Base-by-base conservation (phyloP, 2,888 invertebrate species). In the Cerceris ruficornis region DNA sequence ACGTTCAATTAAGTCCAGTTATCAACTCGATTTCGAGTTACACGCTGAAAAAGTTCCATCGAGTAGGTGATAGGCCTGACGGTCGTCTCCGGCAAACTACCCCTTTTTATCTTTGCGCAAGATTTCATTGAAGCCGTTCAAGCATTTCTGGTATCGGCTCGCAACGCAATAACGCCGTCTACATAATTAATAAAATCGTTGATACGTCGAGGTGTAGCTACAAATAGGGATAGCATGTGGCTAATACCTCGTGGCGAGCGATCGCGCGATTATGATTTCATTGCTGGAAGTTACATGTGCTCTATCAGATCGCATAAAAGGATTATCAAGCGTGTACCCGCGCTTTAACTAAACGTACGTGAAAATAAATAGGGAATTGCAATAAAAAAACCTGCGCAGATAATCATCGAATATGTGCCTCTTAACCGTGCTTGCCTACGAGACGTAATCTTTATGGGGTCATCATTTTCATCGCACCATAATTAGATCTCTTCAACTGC, bases 211-310 rank as follows among this genome's bases (percentile, higher is more conserved):
- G 87, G 85, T 80, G 78, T 85, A 86, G 80, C 77, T 87, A 87
- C 86, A 89, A 89, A 90, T 87, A 85, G 84, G 87, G 80, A 84
- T 88, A 84, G 88, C 88, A 88, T 89, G 90, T 81, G 82, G 87
- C 86, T 90, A 89, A 89, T 89, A 87, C 86, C 74, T 85, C 83
- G 86, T 85, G 86, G 77, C 77, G 80, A 62, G 75, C 84, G 87
- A 89, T 90, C 86, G 86, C 79, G 76, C 84, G 89, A 90, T 89
- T 89, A 88, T 81, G 82, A 86, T 88, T 88, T 88, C 86, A 89
- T 89, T 88, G 87, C 87, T 79, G 84, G 84, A 87, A 84, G 84
- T 86, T 83, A 81, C 72, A 86, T 70, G 77, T 80, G 80, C 79
- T 88, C 83, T 83, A 85, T 84, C 82, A 80, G 80, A 69, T 67